A percentile compares a stretch with the other conserved stretches of the same genome.
Conservation (phyloP, 2,113 vertebrate species). For the Aythya baeri region DNA sequence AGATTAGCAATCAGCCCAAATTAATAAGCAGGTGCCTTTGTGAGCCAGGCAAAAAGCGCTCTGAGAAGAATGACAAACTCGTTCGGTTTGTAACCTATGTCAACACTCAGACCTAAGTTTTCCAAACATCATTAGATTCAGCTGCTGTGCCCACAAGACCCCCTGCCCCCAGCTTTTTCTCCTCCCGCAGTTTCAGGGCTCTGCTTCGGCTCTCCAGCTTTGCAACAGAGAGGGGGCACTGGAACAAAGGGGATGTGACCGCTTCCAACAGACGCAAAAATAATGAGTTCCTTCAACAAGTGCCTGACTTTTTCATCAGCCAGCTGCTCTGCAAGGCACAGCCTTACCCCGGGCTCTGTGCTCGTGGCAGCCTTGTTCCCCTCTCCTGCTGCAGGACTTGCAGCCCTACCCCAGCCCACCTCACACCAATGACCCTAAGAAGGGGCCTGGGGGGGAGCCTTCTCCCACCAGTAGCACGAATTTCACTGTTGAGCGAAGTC, state of each 20-base stretch:
- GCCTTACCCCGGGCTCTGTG: not conserved
- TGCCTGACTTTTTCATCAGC: not conserved
- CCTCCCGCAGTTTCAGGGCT: not conserved
- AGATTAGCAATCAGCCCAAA: slow-evolving; percentile 21
- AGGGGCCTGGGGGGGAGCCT: not conserved
- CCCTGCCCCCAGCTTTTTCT: accelerated
- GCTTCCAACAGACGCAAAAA: not conserved
- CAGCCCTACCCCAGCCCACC: not conserved
- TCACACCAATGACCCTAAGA: not conserved
- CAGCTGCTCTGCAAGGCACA: not conserved
- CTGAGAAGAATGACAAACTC: not conserved
- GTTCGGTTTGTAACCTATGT: not conserved
- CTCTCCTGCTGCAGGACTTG: not conserved
- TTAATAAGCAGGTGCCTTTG: slow-evolving; percentile 30
- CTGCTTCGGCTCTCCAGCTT: not conserved
- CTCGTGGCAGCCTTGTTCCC: not conserved
- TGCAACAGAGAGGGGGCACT: not conserved
- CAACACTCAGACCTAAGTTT: not conserved
- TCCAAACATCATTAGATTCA: slow-evolving; percentile 22
- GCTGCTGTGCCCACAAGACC: not conserved
- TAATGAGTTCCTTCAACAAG: not conserved
- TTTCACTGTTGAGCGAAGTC: not conserved
- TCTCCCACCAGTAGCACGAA: not conserved
- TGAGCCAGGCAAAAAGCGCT: not conserved
- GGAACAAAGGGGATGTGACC: not conserved